A percentile compares a stretch with the other conserved stretches of the same genome.
phyloP scores from a whole-genome alignment of 2,888 invertebrate species.

The Orchestes rusci region DNA sequence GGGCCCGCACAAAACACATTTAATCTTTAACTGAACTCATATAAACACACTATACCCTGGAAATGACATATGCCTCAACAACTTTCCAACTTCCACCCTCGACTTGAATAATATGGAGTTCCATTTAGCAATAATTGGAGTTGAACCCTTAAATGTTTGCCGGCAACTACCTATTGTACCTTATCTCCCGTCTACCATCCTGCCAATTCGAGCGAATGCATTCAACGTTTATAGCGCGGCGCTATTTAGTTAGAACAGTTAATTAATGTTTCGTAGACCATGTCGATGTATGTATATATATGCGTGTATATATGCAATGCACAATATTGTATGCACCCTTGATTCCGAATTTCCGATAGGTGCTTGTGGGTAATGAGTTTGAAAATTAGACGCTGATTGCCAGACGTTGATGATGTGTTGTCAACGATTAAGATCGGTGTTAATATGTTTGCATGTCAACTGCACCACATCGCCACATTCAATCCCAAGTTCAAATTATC shows the following conservation, averaged over 20 bases:
- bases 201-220: constrained; percentile 29
- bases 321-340: constrained; percentile 25
- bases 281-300: constrained; percentile 17
- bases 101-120: constrained; percentile 12
- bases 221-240: constrained; percentile 28
- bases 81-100: constrained; percentile 12
- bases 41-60: background rate
- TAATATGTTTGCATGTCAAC: no score
- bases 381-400: constrained; percentile 18
- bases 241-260: constrained; percentile 31
- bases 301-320: constrained; percentile 18
- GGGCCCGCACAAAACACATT: no score
- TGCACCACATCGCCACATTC: no score
- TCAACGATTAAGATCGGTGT: no score
- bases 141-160: constrained; percentile 25
- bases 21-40: background rate
- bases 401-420: no score
- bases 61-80: constrained; percentile 18
- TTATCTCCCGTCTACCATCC: constrained; percentile 30
- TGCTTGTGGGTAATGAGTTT: constrained; percentile 21
- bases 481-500: no score
- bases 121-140: constrained; percentile 24
- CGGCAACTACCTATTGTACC: constrained; percentile 28
- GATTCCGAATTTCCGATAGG: constrained; percentile 22
- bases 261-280: constrained; percentile 30